A percentile compares a stretch with the other conserved stretches of the same genome.
Evolutionary conservation across 35 echinoderm and acorn worm genomes (phyloP).

Genomic region (Nesometra sesokonis): DNA sequence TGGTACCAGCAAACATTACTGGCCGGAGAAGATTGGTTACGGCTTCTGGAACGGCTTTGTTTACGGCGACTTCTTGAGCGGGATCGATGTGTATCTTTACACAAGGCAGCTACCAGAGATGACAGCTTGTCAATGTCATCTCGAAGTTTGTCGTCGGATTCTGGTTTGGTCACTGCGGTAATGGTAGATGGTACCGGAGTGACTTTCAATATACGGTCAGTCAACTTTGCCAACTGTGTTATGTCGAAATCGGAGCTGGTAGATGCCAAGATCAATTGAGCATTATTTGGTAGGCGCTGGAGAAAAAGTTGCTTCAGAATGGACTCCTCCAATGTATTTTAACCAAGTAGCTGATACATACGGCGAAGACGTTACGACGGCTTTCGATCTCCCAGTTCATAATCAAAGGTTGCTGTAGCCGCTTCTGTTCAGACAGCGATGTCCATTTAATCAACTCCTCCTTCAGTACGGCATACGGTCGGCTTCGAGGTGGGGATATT

Average conservation of each 20-base stretch:
- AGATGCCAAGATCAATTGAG: slow-evolving; percentile 17
- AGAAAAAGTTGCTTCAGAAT: slow-evolving; percentile 25
- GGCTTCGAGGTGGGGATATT: not conserved
- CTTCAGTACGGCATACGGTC: not conserved
- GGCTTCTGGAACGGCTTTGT: too few relatives aligned
- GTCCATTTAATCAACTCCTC: slow-evolving; percentile 12
- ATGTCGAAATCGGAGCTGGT: not conserved
- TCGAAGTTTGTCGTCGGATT: too few relatives aligned
- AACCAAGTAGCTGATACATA: slow-evolving; percentile 34
- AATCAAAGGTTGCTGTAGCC: slow-evolving; percentile 29
- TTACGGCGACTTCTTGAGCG: too few relatives aligned
- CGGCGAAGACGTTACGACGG: slow-evolving; percentile 32
- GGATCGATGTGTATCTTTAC: too few relatives aligned
- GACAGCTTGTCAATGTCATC: too few relatives aligned
- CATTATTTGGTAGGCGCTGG: slow-evolving; percentile 23
- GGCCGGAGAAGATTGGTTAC: too few relatives aligned
- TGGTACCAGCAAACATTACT: too few relatives aligned
- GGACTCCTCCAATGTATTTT: slow-evolving; percentile 15
- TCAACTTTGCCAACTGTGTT: too few relatives aligned
- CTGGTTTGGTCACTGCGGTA: too few relatives aligned
- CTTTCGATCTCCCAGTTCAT: slow-evolving; percentile 34
- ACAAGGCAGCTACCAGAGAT: too few relatives aligned
- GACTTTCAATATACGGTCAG: too few relatives aligned
- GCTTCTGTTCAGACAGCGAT: slow-evolving; percentile 21
- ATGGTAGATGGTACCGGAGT: too few relatives aligned